Percentiles rank a stretch among this genome's conserved stretches.
phyloP scores from a whole-genome alignment of 2,888 invertebrate genomes.

The Hemaris fuciformis region DNA sequence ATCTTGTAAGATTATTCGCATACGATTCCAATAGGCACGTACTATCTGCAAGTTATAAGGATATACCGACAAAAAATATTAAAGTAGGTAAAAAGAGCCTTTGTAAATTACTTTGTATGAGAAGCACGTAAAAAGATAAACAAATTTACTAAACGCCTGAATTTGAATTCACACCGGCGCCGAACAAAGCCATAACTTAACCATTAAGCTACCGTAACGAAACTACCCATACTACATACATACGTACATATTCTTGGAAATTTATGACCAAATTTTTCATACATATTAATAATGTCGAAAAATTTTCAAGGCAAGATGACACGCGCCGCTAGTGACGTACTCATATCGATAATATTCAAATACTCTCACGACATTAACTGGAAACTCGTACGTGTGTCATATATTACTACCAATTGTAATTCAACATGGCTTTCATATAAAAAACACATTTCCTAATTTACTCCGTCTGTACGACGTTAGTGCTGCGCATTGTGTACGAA shows the following conservation, averaged over 20 bases:
- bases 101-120: background rate
- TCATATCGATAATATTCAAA: conserved; percentile 47
- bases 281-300: conserved; percentile 6
- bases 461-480: conserved; percentile 54
- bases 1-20: background rate
- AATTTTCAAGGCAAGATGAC: conserved; percentile 6
- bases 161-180: conserved; percentile 7
- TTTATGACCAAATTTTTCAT: conserved; percentile 21
- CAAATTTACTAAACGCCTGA: background rate
- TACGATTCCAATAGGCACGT: no score
- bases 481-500: conserved; percentile 52
- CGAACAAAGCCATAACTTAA: background rate
- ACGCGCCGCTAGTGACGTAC: conserved; percentile 31
- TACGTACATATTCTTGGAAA: conserved; percentile 23
- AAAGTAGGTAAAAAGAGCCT: background rate
- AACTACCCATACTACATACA: no score
- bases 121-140: conserved; percentile 10
- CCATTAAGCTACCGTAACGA: conserved; percentile 22
- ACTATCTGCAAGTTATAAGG: background rate
- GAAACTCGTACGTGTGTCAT: conserved; percentile 64
- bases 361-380: conserved; percentile 65
- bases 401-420: conserved; percentile 67
- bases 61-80: background rate
- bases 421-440: conserved; percentile 72
- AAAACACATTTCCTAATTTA: conserved; percentile 80